A percentile compares a stretch with the other conserved stretches of the same genome.
phyloP scores from a whole-genome alignment of 2,113 vertebrate species.

The human (Homo sapiens) region GRCh38 chr1:196443501-196444000 shows the following conservation, averaged over 20 bases:
- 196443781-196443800: neutral
- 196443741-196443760: neutral
- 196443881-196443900: neutral
- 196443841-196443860: neutral
- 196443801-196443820: neutral
- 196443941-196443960: neutral
- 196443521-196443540: neutral
- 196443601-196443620: neutral
- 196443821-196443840: neutral
- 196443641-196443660: neutral
- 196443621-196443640: neutral
- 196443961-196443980: neutral
- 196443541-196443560: neutral
- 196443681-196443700: neutral
- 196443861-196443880: neutral
- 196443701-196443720: neutral
- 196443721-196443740: neutral
- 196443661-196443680: too few species aligned
- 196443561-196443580: neutral
- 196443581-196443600: neutral
- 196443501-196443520: neutral
- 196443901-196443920: neutral
- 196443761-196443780: neutral
- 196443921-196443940: neutral
- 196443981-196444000: neutral